Evolutionary conservation across 1,140 invertebrate species (phyloP).

Genomic region (Paramacrobiotus metropolitanus): DNA sequence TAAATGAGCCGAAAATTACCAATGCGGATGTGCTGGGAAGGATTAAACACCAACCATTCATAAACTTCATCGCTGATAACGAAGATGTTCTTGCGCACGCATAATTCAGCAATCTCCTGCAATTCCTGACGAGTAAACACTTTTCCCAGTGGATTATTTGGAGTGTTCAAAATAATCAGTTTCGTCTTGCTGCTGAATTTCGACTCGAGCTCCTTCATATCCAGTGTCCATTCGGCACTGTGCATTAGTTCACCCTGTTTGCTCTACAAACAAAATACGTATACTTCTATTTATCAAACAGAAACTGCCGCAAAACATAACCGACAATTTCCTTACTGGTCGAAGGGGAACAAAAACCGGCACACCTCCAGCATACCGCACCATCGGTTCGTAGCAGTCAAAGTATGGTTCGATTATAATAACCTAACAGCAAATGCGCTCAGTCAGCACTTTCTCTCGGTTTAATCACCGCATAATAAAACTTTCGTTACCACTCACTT

Average conservation of each 20-base stretch:
- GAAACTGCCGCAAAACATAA: not conserved
- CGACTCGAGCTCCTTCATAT: conserved; percentile 48
- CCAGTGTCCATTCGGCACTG: conserved; percentile 69
- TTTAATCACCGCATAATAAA: conserved; percentile 4
- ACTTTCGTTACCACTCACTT: conserved; percentile 28
- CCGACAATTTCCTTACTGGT: not conserved
- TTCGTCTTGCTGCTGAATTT: conserved; percentile 81
- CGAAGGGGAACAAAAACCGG: conserved; percentile 55
- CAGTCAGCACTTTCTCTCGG: not conserved
- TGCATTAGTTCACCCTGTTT: conserved; percentile 22
- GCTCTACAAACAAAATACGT: conserved; percentile 12
- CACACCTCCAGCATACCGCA: conserved; percentile 56
- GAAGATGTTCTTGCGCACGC: conserved; percentile 71
- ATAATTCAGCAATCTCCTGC: conserved; percentile 53
- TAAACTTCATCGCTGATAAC: conserved; percentile 93
- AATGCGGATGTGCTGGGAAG: conserved; percentile 62
- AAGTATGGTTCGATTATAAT: conserved; percentile 96
- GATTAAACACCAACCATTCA: conserved; percentile 81
- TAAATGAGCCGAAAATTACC: conserved; percentile 27
- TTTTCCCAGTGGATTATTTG: conserved; percentile 84
- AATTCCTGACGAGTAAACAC: conserved; percentile 29
- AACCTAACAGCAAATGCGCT: conserved; percentile 23
- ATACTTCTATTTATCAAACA: not conserved
- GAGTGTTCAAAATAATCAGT: conserved; percentile 81
- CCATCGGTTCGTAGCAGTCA: conserved; percentile 91